Conservation (phyloP, 1,140 invertebrate species). For the Heliconius nattereri region DNA sequence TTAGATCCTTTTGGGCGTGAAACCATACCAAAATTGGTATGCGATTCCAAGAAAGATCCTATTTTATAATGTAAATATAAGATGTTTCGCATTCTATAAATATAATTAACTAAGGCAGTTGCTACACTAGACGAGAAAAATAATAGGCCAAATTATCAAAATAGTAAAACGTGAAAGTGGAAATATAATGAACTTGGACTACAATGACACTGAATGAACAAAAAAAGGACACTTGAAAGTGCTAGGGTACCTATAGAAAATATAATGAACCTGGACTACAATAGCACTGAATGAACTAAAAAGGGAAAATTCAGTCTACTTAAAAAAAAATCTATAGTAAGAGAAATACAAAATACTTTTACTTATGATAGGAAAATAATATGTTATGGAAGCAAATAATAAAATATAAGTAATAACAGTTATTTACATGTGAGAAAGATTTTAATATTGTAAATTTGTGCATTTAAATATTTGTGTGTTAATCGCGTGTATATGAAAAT, state of each 20-base stretch:
- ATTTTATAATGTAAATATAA: neutral
- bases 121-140: neutral
- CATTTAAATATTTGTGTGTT: too few species aligned
- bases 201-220: neutral
- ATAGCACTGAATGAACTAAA: neutral
- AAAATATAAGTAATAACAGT: neutral
- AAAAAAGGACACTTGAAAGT: neutral
- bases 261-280: conserved; percentile 11
- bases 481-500: too few species aligned
- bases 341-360: neutral
- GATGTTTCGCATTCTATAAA: neutral
- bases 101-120: neutral
- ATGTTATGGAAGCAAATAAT: neutral
- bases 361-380: neutral
- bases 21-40: neutral
- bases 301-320: neutral
- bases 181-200: conserved; percentile 3
- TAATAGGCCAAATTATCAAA: neutral
- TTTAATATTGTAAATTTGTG: too few species aligned
- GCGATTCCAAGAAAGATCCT: neutral
- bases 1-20: neutral
- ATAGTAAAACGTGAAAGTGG: neutral
- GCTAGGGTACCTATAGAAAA: neutral
- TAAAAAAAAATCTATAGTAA: neutral
- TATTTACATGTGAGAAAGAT: too few species aligned